phyloP scores from a whole-genome alignment of 1,140 invertebrate species.

The Saccostrea cuccullata region DNA sequence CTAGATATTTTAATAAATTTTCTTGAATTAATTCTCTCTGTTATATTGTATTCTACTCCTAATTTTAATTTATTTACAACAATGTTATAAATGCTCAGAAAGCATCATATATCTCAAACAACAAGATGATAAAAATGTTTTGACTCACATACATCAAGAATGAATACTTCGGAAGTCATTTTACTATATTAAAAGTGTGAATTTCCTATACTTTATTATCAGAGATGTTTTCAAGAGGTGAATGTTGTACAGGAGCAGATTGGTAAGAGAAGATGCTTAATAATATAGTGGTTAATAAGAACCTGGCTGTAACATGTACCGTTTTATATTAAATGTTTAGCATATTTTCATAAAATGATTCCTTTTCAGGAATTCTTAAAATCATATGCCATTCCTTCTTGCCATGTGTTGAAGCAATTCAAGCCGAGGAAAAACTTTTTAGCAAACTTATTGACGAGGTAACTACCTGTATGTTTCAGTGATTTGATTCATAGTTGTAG shows the following conservation, averaged over 20 bases:
- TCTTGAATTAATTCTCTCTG: no score
- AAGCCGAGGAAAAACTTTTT: constrained; percentile 55
- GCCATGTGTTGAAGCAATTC: constrained; percentile 52
- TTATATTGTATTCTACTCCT: no score
- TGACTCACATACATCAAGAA: no score
- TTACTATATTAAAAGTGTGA: no score
- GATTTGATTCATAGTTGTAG: no score
- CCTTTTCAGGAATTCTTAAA: constrained; percentile 57
- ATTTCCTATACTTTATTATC: constrained; percentile 32
- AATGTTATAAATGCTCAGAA: background rate
- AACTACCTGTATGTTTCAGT: background rate
- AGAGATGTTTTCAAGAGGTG: constrained; percentile 51
- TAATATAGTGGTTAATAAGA: no score
- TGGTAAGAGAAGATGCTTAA: constrained; percentile 48
- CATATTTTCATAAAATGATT: background rate
- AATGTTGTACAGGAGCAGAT: constrained; percentile 54
- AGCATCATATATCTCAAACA: no score
- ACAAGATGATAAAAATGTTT: no score
- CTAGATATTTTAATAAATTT: background rate
- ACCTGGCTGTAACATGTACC: no score
- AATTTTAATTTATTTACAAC: background rate
- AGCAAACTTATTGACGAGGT: constrained; percentile 53
- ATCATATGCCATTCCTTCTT: constrained; percentile 61
- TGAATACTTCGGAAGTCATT: no score
- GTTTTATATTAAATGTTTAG: no score